These are phyloP conservation scores for Drosophila prostipennis DNA, from an alignment of 2,888 invertebrate genomes.

Conservation along the genomic window DNA sequence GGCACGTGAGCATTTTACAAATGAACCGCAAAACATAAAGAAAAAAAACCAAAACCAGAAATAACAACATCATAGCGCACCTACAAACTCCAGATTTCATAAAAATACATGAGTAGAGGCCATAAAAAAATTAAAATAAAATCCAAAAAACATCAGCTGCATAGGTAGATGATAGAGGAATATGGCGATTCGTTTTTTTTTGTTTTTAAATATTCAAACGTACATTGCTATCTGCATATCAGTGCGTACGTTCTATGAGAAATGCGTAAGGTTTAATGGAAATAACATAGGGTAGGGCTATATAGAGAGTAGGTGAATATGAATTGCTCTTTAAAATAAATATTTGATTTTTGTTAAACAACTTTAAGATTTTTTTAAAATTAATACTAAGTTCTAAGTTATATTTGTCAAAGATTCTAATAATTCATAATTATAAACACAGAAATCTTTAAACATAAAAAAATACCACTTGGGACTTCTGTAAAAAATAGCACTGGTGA, in stretches of 20 bases:
- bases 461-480: too few relatives aligned
- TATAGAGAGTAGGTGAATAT: neutral
- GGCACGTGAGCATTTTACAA: conserved; percentile 72
- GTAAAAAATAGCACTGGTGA: too few relatives aligned
- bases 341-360: neutral
- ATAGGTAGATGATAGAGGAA: neutral
- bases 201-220: conserved; percentile 58
- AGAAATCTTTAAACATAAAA: too few relatives aligned
- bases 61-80: conserved; percentile 45
- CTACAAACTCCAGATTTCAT: conserved; percentile 59
- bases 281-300: neutral
- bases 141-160: conserved; percentile 38
- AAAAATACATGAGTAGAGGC: conserved; percentile 53
- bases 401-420: too few relatives aligned
- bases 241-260: conserved; percentile 43
- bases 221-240: conserved; percentile 46
- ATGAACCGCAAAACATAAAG: conserved; percentile 34
- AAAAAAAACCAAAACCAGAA: conserved; percentile 27
- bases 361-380: neutral
- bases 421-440: too few relatives aligned
- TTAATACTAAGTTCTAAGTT: too few relatives aligned
- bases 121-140: conserved; percentile 62
- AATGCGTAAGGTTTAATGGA: conserved; percentile 11
- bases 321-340: neutral
- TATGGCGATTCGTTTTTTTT: conserved; percentile 1